phyloP scores from a whole-genome alignment of 2,888 invertebrate species.

The Harpalus rubripes region DNA sequence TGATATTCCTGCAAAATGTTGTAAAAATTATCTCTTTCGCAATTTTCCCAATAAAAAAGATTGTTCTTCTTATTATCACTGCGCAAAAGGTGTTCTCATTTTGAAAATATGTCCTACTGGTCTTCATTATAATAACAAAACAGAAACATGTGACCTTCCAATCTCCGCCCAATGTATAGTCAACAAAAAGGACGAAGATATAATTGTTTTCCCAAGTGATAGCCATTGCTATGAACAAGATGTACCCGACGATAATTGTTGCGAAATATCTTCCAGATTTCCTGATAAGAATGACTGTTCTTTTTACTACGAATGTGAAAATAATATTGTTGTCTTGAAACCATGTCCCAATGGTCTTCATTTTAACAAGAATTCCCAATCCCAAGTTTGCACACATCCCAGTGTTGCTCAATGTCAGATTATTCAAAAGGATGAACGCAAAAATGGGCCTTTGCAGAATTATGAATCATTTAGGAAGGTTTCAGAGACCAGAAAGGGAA shows the following conservation, averaged over 20 bases:
- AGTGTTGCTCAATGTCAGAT: not conserved
- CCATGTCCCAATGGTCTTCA: constrained; percentile 46
- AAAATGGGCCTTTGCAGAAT: too few relatives aligned
- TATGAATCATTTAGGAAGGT: too few relatives aligned
- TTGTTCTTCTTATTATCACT: constrained; percentile 66
- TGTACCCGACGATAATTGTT: not conserved
- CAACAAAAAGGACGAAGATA: not conserved
- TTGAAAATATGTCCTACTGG: constrained; percentile 55
- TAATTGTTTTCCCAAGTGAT: not conserved
- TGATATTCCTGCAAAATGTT: not conserved
- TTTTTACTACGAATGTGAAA: constrained; percentile 27
- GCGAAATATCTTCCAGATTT: constrained; percentile 12
- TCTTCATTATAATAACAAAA: constrained; percentile 57
- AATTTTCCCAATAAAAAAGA: constrained; percentile 56
- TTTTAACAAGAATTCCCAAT: constrained; percentile 5
- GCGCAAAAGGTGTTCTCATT: constrained; percentile 56
- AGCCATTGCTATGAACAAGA: not conserved
- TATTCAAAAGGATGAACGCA: not conserved
- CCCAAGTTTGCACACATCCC: not conserved
- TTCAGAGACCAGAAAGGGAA: not conserved
- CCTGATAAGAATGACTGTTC: not conserved
- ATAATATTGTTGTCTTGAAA: constrained; percentile 35
- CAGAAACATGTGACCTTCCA: constrained; percentile 60
- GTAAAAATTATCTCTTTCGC: not conserved
- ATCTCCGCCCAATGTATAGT: not conserved